A percentile compares a stretch with the other conserved stretches of the same genome.
These are phyloP conservation scores for Megalops atlanticus DNA, from an alignment of 2,113 vertebrate species.

Conservation along the genomic window DNA sequence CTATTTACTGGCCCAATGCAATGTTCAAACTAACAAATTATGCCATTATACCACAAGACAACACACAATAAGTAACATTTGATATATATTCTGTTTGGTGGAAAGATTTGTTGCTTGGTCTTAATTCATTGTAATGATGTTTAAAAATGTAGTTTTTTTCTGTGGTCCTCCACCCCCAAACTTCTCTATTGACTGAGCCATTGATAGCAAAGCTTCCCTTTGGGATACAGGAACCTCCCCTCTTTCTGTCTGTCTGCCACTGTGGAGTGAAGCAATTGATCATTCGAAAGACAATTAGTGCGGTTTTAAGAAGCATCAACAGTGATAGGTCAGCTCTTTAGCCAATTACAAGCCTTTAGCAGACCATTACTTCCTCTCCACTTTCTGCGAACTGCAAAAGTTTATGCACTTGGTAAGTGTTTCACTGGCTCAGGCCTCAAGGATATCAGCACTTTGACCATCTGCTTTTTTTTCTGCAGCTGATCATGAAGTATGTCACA, in stretches of 20 bases:
- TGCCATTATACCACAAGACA: not conserved
- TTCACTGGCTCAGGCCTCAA: not conserved
- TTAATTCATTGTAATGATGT: not conserved
- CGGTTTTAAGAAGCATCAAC: slow-evolving; percentile 18
- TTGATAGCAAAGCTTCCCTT: slow-evolving; percentile 2
- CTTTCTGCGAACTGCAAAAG: not conserved
- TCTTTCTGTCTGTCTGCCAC: not conserved
- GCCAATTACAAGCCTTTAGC: slow-evolving; percentile 16
- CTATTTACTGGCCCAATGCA: too few relatives aligned
- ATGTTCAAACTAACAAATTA: not conserved
- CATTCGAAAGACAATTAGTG: slow-evolving; percentile 30
- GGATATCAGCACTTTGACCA: slow-evolving; percentile 8
- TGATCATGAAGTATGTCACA: not conserved
- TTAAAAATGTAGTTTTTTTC: not conserved
- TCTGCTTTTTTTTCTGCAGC: slow-evolving; percentile 4
- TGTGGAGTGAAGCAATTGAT: slow-evolving; percentile 6
- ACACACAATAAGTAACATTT: not conserved
- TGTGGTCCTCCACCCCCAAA: not conserved
- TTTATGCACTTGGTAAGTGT: slow-evolving; percentile 10
- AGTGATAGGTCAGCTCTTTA: slow-evolving; percentile 12
- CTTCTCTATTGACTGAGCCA: not conserved
- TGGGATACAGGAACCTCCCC: not conserved
- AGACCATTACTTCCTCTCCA: slow-evolving; percentile 22
- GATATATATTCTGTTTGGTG: not conserved
- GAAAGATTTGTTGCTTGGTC: not conserved